These are phyloP conservation scores for Laupala kohalensis DNA, from an alignment of 1,140 invertebrate species.

Conservation along the genomic window DNA sequence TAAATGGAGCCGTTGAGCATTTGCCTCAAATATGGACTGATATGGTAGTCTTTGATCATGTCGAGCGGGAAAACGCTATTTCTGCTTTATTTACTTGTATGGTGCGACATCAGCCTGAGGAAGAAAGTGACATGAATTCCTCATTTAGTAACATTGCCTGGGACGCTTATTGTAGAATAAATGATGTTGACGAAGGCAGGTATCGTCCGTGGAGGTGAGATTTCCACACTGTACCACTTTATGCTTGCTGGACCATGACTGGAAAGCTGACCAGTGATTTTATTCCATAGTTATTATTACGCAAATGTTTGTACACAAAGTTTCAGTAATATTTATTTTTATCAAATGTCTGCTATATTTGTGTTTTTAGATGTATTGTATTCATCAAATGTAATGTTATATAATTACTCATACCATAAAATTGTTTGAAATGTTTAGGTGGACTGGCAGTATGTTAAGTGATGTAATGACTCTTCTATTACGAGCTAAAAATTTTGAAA, in stretches of 20 bases:
- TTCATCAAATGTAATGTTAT: background rate
- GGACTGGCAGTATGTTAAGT: conserved; percentile 42
- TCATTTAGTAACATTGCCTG: conserved; percentile 36
- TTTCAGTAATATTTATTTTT: background rate
- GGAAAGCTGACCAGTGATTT: background rate
- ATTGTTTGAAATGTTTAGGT: conserved; percentile 22
- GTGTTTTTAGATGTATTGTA: too few species aligned
- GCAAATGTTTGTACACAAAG: background rate
- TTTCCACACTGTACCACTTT: background rate
- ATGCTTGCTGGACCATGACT: background rate
- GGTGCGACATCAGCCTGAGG: conserved; percentile 35
- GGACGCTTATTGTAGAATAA: conserved; percentile 36
- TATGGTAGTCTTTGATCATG: conserved; percentile 51
- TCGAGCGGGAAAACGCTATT: conserved; percentile 37
- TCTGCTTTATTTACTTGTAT: conserved; percentile 40
- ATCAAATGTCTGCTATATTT: too few species aligned
- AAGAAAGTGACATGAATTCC: conserved; percentile 24
- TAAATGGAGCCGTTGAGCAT: conserved; percentile 42
- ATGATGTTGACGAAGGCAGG: conserved; percentile 7
- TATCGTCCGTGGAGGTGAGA: conserved; percentile 6
- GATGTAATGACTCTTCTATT: conserved; percentile 35
- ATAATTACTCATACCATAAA: background rate
- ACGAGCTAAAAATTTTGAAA: conserved; percentile 32
- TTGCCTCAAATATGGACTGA: conserved; percentile 67
- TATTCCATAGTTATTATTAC: background rate